Conservation (phyloP, 1,140 invertebrate species). For the Trichonephila inaurata region DNA sequence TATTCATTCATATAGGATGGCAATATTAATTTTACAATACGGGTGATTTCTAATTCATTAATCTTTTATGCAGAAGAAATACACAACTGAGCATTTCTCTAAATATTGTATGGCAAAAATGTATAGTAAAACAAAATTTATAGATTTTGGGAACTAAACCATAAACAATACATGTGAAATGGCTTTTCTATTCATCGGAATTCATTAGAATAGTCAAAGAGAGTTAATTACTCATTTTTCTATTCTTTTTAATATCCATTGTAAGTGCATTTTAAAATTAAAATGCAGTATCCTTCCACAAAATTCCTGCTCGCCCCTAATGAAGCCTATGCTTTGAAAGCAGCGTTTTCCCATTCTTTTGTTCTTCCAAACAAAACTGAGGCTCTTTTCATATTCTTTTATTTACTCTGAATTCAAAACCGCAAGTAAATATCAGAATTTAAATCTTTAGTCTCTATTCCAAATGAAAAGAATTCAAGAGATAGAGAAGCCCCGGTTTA, state of each 20-base stretch:
- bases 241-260: too few species aligned
- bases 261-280: not conserved
- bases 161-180: too few species aligned
- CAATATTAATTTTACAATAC: too few species aligned
- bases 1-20: too few species aligned
- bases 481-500: not conserved
- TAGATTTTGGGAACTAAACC: too few species aligned
- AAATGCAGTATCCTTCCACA: not conserved
- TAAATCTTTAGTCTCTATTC: conserved; percentile 11
- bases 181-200: too few species aligned
- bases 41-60: too few species aligned
- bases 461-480: not conserved
- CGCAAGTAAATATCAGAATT: conserved; percentile 18
- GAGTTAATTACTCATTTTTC: not conserved
- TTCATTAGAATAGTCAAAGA: not conserved
- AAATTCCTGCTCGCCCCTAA: not conserved
- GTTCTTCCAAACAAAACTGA: not conserved
- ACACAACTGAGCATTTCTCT: too few species aligned
- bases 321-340: not conserved
- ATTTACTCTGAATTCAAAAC: not conserved
- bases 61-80: too few species aligned
- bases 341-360: not conserved
- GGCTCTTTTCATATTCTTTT: not conserved
- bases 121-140: too few species aligned
- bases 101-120: too few species aligned